Percentiles rank a stretch among this genome's conserved stretches.
Evolutionary conservation across 1,140 invertebrate species (phyloP).

Genomic region (Antheraea pernyi): DNA sequence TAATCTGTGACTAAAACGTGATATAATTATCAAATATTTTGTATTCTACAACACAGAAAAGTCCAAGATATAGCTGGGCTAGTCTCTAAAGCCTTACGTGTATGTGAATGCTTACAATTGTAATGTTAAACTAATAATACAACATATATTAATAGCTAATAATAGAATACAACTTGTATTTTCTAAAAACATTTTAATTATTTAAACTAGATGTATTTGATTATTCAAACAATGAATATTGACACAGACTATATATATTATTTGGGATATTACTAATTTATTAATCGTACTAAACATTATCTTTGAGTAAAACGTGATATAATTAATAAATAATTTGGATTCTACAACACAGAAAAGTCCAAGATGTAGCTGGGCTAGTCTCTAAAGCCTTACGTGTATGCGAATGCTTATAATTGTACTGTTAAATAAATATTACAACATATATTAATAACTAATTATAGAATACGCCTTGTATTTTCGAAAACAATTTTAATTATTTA

Average conservation of each 20-base stretch:
- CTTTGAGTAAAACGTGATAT: neutral
- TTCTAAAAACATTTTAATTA: neutral
- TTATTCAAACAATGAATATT: neutral
- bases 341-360: neutral
- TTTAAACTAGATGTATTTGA: neutral
- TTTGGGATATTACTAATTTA: neutral
- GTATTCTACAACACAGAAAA: neutral
- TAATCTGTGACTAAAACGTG: neutral
- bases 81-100: too few relatives aligned
- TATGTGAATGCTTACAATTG: too few relatives aligned
- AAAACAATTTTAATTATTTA: neutral
- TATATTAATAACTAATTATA: neutral
- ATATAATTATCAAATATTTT: neutral
- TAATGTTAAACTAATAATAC: neutral
- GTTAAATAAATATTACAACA: neutral
- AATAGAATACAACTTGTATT: neutral
- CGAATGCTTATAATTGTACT: too few relatives aligned
- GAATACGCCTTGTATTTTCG: neutral
- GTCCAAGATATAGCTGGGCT: neutral
- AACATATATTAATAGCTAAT: neutral
- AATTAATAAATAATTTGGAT: neutral
- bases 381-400: too few relatives aligned
- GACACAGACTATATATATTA: neutral
- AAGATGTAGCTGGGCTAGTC: neutral
- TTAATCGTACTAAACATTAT: neutral